Evolutionary conservation across 1,140 invertebrate genomes (phyloP).

Genomic region (Lepidurus arcticus): DNA sequence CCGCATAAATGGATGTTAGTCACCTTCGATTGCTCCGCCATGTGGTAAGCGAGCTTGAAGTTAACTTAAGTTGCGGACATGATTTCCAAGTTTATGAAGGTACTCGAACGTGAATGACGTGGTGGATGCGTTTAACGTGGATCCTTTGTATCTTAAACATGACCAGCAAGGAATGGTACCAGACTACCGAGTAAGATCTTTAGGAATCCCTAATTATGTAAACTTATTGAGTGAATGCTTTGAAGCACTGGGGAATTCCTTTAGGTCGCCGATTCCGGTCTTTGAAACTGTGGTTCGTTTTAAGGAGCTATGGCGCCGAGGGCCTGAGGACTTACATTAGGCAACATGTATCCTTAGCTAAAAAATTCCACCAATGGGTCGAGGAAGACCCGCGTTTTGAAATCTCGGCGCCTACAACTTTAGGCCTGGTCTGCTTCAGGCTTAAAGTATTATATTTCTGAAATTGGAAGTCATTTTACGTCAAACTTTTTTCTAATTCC

Average conservation of each 20-base stretch:
- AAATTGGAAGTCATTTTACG: background rate
- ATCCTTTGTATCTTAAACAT: constrained; percentile 27
- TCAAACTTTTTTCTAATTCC: constrained; percentile 7
- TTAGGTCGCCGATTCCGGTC: constrained; percentile 88
- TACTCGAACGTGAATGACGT: background rate
- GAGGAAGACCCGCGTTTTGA: constrained; percentile 71
- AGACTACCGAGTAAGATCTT: constrained; percentile 26
- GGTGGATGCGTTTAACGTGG: constrained; percentile 26
- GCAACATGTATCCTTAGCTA: constrained; percentile 68
- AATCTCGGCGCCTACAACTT: constrained; percentile 72
- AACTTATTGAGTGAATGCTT: constrained; percentile 42
- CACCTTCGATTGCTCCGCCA: constrained; percentile 93
- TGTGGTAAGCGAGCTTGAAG: constrained; percentile 63
- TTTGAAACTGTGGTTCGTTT: constrained; percentile 94
- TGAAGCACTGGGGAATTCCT: constrained; percentile 92
- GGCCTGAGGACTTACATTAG: constrained; percentile 84
- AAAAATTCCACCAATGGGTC: constrained; percentile 71
- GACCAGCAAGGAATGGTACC: constrained; percentile 26
- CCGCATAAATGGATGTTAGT: constrained; percentile 81
- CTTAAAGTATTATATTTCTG: constrained; percentile 58
- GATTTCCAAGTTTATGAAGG: background rate
- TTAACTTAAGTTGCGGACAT: background rate
- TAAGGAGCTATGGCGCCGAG: constrained; percentile 80
- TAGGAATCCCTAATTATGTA: background rate
- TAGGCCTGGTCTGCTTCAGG: constrained; percentile 91